Conservation (phyloP, 2,113 vertebrate species). For the Scalopus aquaticus region DNA sequence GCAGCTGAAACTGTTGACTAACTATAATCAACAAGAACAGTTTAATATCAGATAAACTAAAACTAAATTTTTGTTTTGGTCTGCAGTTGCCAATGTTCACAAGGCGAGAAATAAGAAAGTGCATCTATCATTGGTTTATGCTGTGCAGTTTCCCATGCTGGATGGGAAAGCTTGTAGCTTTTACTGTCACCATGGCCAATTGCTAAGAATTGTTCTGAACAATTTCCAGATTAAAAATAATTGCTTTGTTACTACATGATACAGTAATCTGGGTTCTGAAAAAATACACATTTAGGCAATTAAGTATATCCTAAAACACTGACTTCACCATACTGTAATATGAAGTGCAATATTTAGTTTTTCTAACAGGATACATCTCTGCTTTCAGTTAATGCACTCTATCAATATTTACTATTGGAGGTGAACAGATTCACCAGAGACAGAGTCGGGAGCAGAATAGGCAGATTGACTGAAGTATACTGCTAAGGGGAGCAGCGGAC, state of each 20-base stretch:
- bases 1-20: constrained; percentile 62
- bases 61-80: constrained; percentile 52
- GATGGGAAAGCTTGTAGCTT: background rate
- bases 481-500: too few species aligned
- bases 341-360: background rate
- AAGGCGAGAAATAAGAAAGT: background rate
- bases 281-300: background rate
- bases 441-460: too few species aligned
- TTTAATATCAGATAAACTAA: constrained; percentile 48
- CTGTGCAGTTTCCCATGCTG: background rate
- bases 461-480: too few species aligned
- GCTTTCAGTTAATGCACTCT: background rate
- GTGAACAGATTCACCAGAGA: too few species aligned
- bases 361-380: background rate
- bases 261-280: constrained; percentile 12
- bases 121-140: background rate
- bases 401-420: too few species aligned
- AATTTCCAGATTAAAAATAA: constrained; percentile 53
- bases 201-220: constrained; percentile 48
- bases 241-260: constrained; percentile 47
- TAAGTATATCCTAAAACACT: background rate
- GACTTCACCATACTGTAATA: background rate
- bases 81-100: background rate
- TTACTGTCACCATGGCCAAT: constrained; percentile 1
- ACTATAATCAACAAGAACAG: constrained; percentile 43